Conservation (phyloP, 2,113 vertebrate genomes). For the Procapra przewalskii region DNA sequence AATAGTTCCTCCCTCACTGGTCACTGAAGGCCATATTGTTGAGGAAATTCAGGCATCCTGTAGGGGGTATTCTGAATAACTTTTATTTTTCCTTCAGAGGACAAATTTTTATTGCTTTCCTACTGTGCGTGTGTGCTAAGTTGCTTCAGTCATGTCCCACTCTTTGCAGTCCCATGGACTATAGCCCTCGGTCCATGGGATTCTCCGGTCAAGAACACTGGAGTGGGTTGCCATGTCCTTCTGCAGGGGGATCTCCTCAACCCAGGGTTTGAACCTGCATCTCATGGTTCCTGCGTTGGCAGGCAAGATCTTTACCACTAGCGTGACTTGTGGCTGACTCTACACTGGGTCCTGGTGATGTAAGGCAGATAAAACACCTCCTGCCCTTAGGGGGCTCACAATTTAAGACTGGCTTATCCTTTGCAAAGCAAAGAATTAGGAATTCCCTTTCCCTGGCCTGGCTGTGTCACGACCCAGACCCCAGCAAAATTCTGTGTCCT, state of each 20-base stretch:
- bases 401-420: neutral
- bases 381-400: neutral
- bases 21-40: neutral
- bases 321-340: neutral
- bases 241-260: neutral
- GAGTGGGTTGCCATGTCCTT: neutral
- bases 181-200: neutral
- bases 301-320: neutral
- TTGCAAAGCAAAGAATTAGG: neutral
- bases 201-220: neutral
- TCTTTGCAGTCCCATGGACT: neutral
- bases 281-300: neutral
- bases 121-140: neutral
- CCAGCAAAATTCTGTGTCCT: neutral
- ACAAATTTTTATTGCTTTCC: neutral
- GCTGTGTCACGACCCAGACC: neutral
- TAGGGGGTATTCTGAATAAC: neutral
- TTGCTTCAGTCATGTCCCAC: neutral
- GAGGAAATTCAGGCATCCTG: neutral
- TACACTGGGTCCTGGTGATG: neutral
- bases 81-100: neutral
- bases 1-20: neutral
- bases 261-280: neutral
- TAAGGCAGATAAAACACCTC: neutral
- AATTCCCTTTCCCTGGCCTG: neutral